Evolutionary conservation across 2,888 invertebrate species (phyloP), one percentile per base, ranked within the genome.

Genomic region (Gari tellinella): DNA sequence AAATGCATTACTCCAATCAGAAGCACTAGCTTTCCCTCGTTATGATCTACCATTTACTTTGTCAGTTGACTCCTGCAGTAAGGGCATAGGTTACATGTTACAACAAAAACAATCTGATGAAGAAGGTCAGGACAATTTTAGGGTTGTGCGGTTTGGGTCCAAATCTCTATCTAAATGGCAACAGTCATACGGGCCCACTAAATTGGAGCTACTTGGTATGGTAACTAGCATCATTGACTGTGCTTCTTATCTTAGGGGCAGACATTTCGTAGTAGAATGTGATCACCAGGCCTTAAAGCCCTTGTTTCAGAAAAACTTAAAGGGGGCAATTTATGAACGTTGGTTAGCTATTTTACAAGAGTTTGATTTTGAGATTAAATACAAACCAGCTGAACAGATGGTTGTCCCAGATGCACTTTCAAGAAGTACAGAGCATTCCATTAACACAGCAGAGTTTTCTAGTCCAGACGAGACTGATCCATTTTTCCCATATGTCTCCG

Each of bases 1-100:
- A 31, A 14, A 51, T 14, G 3, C 7, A 31, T 21, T 80, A 12
- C 8, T 65, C 1, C 61, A 65, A 17, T 82, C 72, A 12, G 31
- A 51, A 19, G 72, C 65, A 10, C 56, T 82, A 3, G 69, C 77
- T 14, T 80, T 75, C 46, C 82, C 80, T 19, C 48, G 57, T 5
- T 82, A 51, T 62, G 74, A 76, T 46, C n/a, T 72, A 3, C 26
- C 43, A 25, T 80, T 80, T 56, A 38, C 56, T 7, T 26, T 82
- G 15, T 62, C 70, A 10, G 75, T 80, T 12, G 80, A 80, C 25
- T 68, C 80, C 3, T 49, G 57, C 45, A 53, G 48, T 14, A 52
- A 72, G 15, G 77, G 80, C 2, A 75, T 75, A 17, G 77, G 77
- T 7, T 82, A 64, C 25, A 77, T 82, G 70, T 38, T 79, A 1